A percentile compares a stretch with the other conserved stretches of the same genome.
Conservation (phyloP, 2,888 invertebrate species). For the Metallyticus violacea region DNA sequence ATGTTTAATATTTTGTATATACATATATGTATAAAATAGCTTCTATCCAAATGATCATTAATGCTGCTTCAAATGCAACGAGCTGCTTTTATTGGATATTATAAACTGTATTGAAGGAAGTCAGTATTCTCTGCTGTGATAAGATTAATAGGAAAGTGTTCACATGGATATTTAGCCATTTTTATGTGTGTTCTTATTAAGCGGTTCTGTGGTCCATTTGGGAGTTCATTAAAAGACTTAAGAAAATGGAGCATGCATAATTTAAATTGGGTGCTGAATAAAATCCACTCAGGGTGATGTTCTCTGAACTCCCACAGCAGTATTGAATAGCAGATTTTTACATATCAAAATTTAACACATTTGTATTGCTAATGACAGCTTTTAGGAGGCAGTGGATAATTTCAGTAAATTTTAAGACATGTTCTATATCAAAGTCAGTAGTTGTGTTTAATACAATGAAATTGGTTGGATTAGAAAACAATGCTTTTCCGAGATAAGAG, state of each 20-base stretch:
- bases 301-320: not conserved
- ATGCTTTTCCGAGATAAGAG: not conserved
- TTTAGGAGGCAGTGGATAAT: not conserved
- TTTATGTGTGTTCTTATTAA: not conserved
- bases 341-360: constrained; percentile 1
- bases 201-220: constrained; percentile 1
- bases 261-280: not conserved
- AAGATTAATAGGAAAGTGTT: not conserved
- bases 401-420: not conserved
- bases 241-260: not conserved
- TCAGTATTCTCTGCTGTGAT: not conserved
- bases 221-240: not conserved
- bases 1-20: not conserved
- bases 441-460: not conserved
- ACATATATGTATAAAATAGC: not conserved
- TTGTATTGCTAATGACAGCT: not conserved
- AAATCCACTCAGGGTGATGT: constrained; percentile 3
- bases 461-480: not conserved
- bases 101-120: not conserved
- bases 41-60: not conserved
- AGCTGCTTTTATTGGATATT: not conserved
- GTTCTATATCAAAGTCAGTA: not conserved
- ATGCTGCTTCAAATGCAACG: not conserved
- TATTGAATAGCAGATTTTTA: not conserved
- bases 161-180: not conserved